Base-by-base conservation (phyloP, 2,888 invertebrate genomes). In the Itoplectis maculator region DNA sequence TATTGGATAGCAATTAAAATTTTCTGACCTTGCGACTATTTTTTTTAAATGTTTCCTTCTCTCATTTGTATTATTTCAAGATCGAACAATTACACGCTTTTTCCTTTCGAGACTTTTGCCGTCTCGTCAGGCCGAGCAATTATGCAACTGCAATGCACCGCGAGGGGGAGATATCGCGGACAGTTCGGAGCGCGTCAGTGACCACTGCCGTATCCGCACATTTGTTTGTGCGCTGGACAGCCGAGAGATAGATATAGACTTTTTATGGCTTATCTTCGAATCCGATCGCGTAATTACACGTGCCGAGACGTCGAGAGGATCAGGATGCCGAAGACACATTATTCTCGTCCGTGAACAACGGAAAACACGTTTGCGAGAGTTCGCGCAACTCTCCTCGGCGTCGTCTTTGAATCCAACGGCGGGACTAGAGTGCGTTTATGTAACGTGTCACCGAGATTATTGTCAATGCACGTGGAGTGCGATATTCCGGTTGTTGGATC, bases 221-320 rank as follows among this genome's bases (percentile, higher is more conserved):
- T 15, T 35, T 35, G n/a, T 35, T n/a, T 35, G n/a, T 23, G 0
- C 6, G 6, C 15, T 9, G 23, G 69, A 13, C 13, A 42, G 20
- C 13, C 6, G 45, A 23, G 20, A 20, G 56, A 29, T 29, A 29
- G 3, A 29, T 6, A 9, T 20, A n/a, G 40, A 54, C 42, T 42
- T 42, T n/a, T 56, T n/a, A 9, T 23, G 9, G n/a, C 15, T 49
- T 42, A 42, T 69, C 69, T n/a, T 9, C 69, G 11, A 18, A 54
- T 56, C 3, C 0, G 23, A 70, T 70, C 23, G 37, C n/a, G 23
- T 51, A 68, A 68, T 68, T 68, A 35, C 42, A 56, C 42, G n/a
- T 11, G 23, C 35, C 15, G 15, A 4, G 23, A 35, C n/a, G 8
- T 59, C 15, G n/a, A 4, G 20, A 54, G 42, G n/a, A 70, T 56